Evolutionary conservation across 2,113 vertebrate species (phyloP), one percentile per base, ranked within the genome.

Genomic region (Scomber scombrus): DNA sequence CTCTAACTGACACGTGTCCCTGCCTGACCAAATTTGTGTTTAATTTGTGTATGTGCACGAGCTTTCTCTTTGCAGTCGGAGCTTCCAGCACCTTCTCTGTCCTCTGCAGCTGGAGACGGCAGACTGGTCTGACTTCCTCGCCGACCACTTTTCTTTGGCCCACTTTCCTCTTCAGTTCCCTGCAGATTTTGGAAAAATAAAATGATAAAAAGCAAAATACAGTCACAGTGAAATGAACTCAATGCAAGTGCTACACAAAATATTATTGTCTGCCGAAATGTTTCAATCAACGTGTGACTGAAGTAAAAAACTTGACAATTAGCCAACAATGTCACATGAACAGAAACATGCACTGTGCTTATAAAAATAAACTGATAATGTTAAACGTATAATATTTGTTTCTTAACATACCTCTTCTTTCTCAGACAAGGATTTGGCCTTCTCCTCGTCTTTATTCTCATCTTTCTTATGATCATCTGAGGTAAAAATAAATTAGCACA

Each of bases 401-500:
- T 40, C 12, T 62, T 11, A 23, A 76, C 55, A 3, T 16, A 91
- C 91, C 67, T 85, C 82, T 18, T 80, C 45, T 6, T 11, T 18
- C 43, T 88, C 47, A 5, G 46, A 46, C 13, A 75, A 56, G 2
- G 54, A 56, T 50, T 81, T 71, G 1, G 16, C 1, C 6, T 10
- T 57, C 64, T 75, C 63, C 11, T 78, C 77, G 1, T 45, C 71
- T 58, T 78, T 65, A 23, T 18, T 55, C 31, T 84, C 70, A 3
- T 75, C 70, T 71, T 74, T 62, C 31, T 78, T 84, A 64, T 67
- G 67, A 80, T 67, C 2, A 56, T 85, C 92, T 91, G 68, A 34
- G 7, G 58, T 3, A 29, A 0, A 78, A 82, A 75, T 46, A 0
- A 71, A 47, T 31, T 3, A 61, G 0, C 0, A 74, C 3, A 57